Evolutionary conservation across 37 sponge, comb jelly and placozoan species (phyloP), one percentile per base, ranked within the genome.

Genomic region (Crambe crambe): DNA sequence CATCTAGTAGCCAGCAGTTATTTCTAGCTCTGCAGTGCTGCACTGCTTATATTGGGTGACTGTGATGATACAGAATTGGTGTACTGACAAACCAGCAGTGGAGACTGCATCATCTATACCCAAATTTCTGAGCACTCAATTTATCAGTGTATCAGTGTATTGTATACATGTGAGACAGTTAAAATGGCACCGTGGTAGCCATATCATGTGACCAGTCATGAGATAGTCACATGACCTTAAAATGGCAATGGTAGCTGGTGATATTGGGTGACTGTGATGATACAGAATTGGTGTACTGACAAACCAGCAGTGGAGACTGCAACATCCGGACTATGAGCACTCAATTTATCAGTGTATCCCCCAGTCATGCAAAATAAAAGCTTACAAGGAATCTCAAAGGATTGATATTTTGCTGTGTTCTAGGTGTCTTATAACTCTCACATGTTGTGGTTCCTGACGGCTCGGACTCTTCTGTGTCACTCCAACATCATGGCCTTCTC

Each of bases 401-500:
- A 23, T 47, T 6, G 6, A 12, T 6, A 47, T 47, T 47, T 15
- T 47, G 51, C 51, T 27, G 31, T 47, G 38, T 12, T 23, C 6
- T 75, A 87, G 87, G 36, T 37, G 12, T 25, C 80, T 0, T 79
- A 81, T 34, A 70, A 58, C 58, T 40, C 75, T 51, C 67, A 89
- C 37, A 74, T 85, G 75, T 66, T 90, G 63, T 87, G 80, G 65
- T 76, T 70, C 31, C 32, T 54, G 44, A 90, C 91, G 0, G 91
- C 95, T 20, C 32, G 56, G 1, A 73, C 70, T 18, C 82, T 94
- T 2, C 78, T 87, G 29, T 66, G 39, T 22, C 76, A 91, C 30
- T 63, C 87, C 31, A 75, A 79, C 44, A 62, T 77, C 59, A 64
- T 96, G 56, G 56, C 62, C 36, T 93, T 85, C 75, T 94, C 94